Evolutionary conservation across 2,888 invertebrate species (phyloP).

Genomic region (Peribatodes rhomboidaria): DNA sequence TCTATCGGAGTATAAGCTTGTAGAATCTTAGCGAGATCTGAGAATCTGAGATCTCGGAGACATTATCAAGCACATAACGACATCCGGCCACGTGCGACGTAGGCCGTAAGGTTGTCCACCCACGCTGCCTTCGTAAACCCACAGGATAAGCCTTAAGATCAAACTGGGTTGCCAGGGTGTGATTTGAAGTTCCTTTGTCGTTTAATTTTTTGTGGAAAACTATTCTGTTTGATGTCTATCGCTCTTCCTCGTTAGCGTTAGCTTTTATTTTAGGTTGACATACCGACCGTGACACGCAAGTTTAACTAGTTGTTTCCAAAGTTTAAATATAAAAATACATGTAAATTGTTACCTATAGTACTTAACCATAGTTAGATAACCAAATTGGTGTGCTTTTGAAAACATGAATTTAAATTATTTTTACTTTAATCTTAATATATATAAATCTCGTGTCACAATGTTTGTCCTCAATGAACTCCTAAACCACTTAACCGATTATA

Average conservation of each 20-base stretch:
- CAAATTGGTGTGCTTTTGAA: too few species aligned
- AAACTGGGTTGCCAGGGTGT: conserved; percentile 18
- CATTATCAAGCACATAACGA: conserved; percentile 41
- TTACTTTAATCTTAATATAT: too few species aligned
- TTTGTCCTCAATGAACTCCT: too few species aligned
- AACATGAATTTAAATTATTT: too few species aligned
- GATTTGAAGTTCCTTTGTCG: neutral
- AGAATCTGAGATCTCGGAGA: conserved; percentile 20
- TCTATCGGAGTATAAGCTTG: conserved; percentile 6
- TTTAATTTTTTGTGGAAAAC: neutral
- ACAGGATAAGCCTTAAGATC: conserved; percentile 23
- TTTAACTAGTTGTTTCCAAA: too few species aligned
- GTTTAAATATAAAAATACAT: too few species aligned
- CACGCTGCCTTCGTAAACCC: conserved; percentile 44
- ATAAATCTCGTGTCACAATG: too few species aligned
- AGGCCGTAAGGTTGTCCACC: conserved; percentile 58
- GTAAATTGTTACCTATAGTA: too few species aligned
- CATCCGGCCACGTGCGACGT: conserved; percentile 53
- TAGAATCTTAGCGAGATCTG: conserved; percentile 2
- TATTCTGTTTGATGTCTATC: neutral
- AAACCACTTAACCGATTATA: too few species aligned
- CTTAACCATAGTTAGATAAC: too few species aligned
- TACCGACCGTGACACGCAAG: too few species aligned
- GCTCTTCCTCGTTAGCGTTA: neutral
- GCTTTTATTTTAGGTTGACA: too few species aligned